Percentiles rank a stretch among this genome's conserved stretches.
phyloP scores from a whole-genome alignment of 2,797 vertebrate genomes.

The Oceanodroma leucorhoa region DNA sequence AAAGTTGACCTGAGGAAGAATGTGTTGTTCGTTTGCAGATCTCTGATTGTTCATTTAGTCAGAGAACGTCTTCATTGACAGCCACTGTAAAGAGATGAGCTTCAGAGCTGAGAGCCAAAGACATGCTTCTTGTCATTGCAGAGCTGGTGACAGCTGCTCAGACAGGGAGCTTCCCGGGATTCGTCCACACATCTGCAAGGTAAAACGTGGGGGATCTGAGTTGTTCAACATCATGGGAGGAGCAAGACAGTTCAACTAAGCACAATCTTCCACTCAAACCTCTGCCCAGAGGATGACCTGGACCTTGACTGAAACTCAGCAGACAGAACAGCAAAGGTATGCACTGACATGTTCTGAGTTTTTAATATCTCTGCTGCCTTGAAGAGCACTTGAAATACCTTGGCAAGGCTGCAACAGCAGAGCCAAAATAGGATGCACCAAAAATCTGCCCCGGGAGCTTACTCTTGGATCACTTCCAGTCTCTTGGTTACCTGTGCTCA shows the following conservation, averaged over 20 bases:
- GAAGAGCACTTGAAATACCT: background rate
- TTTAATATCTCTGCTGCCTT: background rate
- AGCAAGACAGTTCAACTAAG: background rate
- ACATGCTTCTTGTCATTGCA: background rate
- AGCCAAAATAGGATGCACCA: background rate
- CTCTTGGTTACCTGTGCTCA: background rate
- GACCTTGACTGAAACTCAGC: background rate
- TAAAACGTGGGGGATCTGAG: background rate
- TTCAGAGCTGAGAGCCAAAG: background rate
- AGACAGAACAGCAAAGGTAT: background rate
- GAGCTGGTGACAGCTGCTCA: background rate
- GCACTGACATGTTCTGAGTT: background rate
- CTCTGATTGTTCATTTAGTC: slow-evolving; percentile 30
- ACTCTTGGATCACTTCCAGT: background rate
- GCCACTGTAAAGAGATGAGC: background rate
- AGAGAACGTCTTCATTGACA: slow-evolving; percentile 10
- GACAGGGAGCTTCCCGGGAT: background rate
- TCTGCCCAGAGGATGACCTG: background rate
- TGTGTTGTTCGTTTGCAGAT: slow-evolving; percentile 20
- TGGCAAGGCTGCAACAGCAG: background rate
- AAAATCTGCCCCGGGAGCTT: background rate
- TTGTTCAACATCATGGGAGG: background rate
- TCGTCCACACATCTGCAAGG: background rate
- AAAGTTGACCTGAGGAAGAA: slow-evolving; percentile 54
- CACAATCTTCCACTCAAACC: background rate